Evolutionary conservation across 2,888 invertebrate species (phyloP), one percentile per base, ranked within the genome.

Genomic region (Amblyteles armatorius): DNA sequence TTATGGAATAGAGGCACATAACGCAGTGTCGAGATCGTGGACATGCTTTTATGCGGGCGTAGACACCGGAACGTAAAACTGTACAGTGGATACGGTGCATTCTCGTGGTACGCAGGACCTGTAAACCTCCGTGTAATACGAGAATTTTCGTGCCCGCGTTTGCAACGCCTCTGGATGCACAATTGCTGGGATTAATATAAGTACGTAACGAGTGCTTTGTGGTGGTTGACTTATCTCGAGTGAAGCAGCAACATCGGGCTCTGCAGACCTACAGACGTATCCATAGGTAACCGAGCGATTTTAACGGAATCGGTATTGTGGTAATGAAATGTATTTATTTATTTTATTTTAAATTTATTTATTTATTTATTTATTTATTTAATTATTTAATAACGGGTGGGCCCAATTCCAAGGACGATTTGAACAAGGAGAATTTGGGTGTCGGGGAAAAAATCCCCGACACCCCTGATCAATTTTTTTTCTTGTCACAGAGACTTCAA

Each of bases 11-110:
- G 22, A 57, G 11, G 22, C 13, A 11, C 19, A 50, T 44, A 50
- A 33, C 33, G 19, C 11, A 40, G 26, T 63, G 65, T 11, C n/a
- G 26, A 26, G 26, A 44, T 63, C 19, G 44, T 65, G 60, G 63
- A 71, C 52, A 26, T 73, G 63, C 76, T 71, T 85, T 85, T 82
- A 82, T 79, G 79, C 82, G 72, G 82, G 79, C 36, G 63, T 82
- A 79, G 52, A 63, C 74, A 79, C 79, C 79, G 82, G 40, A 85
- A 82, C 79, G 71, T 67, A 40, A 55, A 67, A 76, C 19, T 22
- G 65, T 57, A 57, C 48, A 13, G 40, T 57, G 55, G 63, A 67
- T 73, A 81, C 72, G 26, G 67, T 40, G 55, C 68, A 33, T n/a
- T 29, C 50, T 33, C n/a, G 16, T 67, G 19, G 67, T 67, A 26